These are phyloP conservation scores for Spicauda simplicius DNA, from an alignment of 2,888 invertebrate species.

Conservation along the genomic window DNA sequence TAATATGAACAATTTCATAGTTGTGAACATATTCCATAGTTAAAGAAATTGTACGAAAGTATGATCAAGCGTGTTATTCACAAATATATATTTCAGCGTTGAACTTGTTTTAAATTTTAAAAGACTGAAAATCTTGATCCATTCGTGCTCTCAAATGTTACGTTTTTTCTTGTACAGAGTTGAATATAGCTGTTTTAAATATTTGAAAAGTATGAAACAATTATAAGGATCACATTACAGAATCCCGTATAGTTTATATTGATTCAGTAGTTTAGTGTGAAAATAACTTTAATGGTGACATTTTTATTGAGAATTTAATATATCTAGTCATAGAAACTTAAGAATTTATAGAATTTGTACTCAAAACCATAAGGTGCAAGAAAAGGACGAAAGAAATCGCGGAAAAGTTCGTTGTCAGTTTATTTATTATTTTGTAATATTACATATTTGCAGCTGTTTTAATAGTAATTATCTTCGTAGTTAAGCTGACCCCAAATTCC, in stretches of 20 bases:
- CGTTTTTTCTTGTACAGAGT: too few species aligned
- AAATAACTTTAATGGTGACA: background rate
- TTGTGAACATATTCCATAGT: too few species aligned
- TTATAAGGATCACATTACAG: background rate
- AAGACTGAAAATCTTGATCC: too few species aligned
- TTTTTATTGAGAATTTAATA: conserved; percentile 21
- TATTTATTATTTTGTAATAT: background rate
- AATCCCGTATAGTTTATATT: background rate
- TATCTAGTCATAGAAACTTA: conserved; percentile 10
- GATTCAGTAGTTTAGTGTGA: background rate
- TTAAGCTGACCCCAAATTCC: background rate
- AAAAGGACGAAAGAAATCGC: background rate
- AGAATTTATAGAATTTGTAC: conserved; percentile 28
- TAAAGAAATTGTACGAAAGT: too few species aligned
- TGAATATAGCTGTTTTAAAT: background rate
- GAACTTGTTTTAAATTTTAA: too few species aligned
- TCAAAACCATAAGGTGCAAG: background rate
- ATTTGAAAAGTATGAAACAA: background rate
- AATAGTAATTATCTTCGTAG: background rate
- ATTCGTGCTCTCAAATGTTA: too few species aligned
- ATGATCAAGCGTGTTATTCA: too few species aligned
- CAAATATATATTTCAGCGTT: too few species aligned
- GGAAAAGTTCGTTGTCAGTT: background rate
- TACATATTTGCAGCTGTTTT: background rate
- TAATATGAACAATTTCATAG: too few species aligned